Evolutionary conservation across 2,888 invertebrate species (phyloP), one percentile per base, ranked within the genome.

Genomic region (Acholoe squamosa): DNA sequence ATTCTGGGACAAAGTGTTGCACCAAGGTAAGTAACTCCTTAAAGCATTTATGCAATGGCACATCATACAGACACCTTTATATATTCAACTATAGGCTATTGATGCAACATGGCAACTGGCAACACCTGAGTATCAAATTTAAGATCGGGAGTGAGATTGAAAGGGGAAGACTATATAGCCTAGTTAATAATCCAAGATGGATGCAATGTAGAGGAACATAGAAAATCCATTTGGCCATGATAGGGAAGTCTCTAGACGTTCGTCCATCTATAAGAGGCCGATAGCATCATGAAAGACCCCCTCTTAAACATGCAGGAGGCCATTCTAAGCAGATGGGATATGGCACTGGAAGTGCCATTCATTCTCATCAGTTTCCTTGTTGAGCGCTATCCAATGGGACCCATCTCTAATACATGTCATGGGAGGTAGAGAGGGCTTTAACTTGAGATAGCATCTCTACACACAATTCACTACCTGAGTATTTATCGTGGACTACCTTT

Each of bases 171-270:
- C 43, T 43, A 7, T 43, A 43, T 43, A 12, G 3, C 19, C 3
- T 61, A 61, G 61, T 61, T 61, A 61, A n/a, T 61, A 61, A 61
- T 61, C n/a, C 61, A 61, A n/a, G n/a, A n/a, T 61, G 22, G 19
- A 14, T 1, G 14, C 22, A n/a, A 14, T 1, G 61, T 19, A 14
- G 61, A n/a, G 22, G 61, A n/a, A 61, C 61, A 61, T n/a, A 61
- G 61, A 61, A 61, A 61, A 61, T 3, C 61, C n/a, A 61, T 61
- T 61, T 61, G 61, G 61, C n/a, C 12, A 61, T 61, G 61, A 61
- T 61, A 61, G 61, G 61, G 22, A 3, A n/a, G 61, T n/a, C 61
- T 61, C 61, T n/a, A n/a, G 61, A n/a, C 61, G 61, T n/a, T n/a
- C 19, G 3, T 61, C 61, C 19, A 61, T 61, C 61, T 61, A 61